Evolutionary conservation across 2,113 vertebrate species (phyloP), one percentile per base, ranked within the genome.

Genomic region (Amphiprion ocellaris): DNA sequence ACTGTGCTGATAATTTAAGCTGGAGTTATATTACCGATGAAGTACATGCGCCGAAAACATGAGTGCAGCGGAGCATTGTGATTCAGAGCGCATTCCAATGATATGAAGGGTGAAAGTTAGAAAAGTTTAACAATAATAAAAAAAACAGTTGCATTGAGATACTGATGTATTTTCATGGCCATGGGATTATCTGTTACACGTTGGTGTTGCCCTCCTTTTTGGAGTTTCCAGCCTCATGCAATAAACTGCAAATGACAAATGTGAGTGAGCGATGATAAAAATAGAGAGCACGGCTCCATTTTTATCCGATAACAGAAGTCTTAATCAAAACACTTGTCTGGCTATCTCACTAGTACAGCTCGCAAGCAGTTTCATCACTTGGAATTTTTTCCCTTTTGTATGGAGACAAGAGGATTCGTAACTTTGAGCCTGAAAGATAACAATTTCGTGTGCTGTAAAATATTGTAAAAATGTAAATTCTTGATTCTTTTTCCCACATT

Each of bases 251-350:
- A 3, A 56, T 56, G 64, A 74, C 47, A 46, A 64, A 59, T 41
- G 54, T 2, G 28, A 70, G 60, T 4, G 4, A 24, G 50, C 16
- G 39, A 65, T 33, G 65, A 74, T 60, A 28, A 37, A 10, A 81
- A 33, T 6, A 10, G 30, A 73, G 28, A 44, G 19, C 37, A 69
- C 4, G 62, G 61, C 37, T 78, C 30, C 0, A 24, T 65, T 61
- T 72, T 52, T 70, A 70, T 78, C 70, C 11, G 41, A 44, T 44
- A 76, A 37, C 61, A 59, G 41, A 12, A 5, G 54, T 65, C 33
- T 70, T 60, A 58, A 78, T 78, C 58, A 64, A 59, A 84, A 68
- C 73, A 44, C 16, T 28, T 37, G 44, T 47, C 49, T 44, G 33
- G 64, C 67, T 72, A 65, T 80, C 77, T 37, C 23, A 46, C 44